Base-by-base conservation (phyloP, 2,113 vertebrate species). In the Anseranas semipalmata region DNA sequence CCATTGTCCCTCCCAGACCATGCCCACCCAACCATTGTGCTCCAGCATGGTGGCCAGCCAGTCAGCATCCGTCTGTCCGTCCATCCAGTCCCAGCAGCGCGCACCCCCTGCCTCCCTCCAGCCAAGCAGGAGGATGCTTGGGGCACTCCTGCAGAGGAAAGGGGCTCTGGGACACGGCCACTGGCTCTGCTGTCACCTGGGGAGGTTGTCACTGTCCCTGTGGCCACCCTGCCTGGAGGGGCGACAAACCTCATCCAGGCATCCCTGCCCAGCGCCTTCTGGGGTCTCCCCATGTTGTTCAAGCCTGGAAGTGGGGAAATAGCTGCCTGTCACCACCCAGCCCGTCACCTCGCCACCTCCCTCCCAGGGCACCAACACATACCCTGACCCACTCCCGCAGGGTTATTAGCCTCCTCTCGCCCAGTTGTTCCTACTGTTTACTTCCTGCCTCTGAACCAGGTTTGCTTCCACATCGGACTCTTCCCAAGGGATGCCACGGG, bases 361-460 rank as follows among this genome's bases (percentile, higher is more conserved):
- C 56, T 71, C 67, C 59, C 95, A 59, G 46, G 56, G 76, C 12
- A 2, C 76, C 79, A 87, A 28, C 52, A 72, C 75, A 48, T 27
- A 28, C 52, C 59, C 55, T 81, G 84, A 89, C 74, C 74, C 37
- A 56, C 55, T 45, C 39, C 72, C 58, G 76, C 81, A 7, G 58
- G 37, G 56, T 39, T 32, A n/a, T 72, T 43, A 35, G 56, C 58
- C 28, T 33, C 50, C 19, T 35, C 27, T 48, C 25, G 6, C 1
- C 0, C 2, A 48, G 78, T 75, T 55, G n/a, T 93, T 94, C 86
- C 86, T 84, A 33, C 88, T 68, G 28, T 95, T 93, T 96, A 80
- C 78, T 92, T 97, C 86, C 96, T 70, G 83, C 68, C 93, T 96
- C 89, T 70, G 67, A 50, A 58, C 70, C 65, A 15, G 68, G 45